phyloP scores from a whole-genome alignment of 1,140 invertebrate genomes.

The Cepaea nemoralis region DNA sequence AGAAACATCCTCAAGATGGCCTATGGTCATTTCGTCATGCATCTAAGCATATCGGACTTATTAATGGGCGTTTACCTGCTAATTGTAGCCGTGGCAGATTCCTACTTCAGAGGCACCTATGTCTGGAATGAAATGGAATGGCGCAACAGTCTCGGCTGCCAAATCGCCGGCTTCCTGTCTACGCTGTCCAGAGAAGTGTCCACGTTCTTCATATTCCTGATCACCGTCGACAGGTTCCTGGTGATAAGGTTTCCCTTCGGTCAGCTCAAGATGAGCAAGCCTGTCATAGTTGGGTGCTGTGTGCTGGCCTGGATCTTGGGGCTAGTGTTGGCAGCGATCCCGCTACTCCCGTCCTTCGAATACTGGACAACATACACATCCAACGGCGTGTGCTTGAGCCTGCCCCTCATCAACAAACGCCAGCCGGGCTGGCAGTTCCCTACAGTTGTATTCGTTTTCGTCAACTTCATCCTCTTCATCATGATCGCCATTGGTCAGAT shows the following conservation, averaged over 20 bases:
- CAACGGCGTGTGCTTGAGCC: slow-evolving; percentile 39
- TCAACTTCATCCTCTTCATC: slow-evolving; percentile 44
- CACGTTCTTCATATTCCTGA: slow-evolving; percentile 49
- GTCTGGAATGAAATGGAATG: slow-evolving; percentile 52
- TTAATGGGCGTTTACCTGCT: slow-evolving; percentile 65
- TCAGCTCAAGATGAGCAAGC: slow-evolving; percentile 27
- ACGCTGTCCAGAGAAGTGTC: slow-evolving; percentile 55
- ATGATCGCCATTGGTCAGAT: slow-evolving; percentile 42
- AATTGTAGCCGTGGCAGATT: slow-evolving; percentile 59
- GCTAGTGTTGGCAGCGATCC: slow-evolving; percentile 42
- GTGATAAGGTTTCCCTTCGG: slow-evolving; percentile 53
- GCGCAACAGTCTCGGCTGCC: slow-evolving; percentile 52
- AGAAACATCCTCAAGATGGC: slow-evolving; percentile 41
- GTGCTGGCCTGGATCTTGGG: slow-evolving; percentile 41
- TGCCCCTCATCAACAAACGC: slow-evolving; percentile 35
- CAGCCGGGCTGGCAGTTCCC: slow-evolving; percentile 39
- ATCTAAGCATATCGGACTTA: slow-evolving; percentile 60
- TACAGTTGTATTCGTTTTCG: slow-evolving; percentile 38
- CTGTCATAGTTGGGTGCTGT: slow-evolving; percentile 15
- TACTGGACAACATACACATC: slow-evolving; percentile 42
- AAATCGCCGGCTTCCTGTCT: slow-evolving; percentile 57
- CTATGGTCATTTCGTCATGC: slow-evolving; percentile 54
- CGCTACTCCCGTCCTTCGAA: slow-evolving; percentile 42
- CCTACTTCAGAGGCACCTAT: slow-evolving; percentile 55
- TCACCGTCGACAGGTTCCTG: slow-evolving; percentile 53